These are phyloP conservation scores for Ciona savignyi DNA, from an alignment of 23 tunicate genomes.

Conservation along the genomic window DNA sequence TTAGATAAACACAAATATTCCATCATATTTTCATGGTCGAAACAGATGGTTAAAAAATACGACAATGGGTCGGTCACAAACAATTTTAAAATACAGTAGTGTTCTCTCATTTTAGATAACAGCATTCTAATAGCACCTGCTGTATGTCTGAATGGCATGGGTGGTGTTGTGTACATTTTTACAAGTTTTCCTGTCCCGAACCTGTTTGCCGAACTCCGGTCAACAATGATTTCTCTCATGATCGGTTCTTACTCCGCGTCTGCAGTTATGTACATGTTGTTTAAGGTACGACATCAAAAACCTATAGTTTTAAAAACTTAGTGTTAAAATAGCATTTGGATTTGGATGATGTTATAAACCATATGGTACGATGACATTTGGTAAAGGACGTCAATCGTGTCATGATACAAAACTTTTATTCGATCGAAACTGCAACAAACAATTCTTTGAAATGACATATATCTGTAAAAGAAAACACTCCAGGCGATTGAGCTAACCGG, in stretches of 20 bases:
- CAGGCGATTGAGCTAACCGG: too few relatives aligned
- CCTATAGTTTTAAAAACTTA: background rate
- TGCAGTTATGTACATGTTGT: conserved; percentile 88
- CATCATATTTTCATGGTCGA: too few relatives aligned
- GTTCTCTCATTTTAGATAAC: conserved; percentile 18
- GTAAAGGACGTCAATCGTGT: too few relatives aligned
- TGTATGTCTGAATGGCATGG: conserved; percentile 95
- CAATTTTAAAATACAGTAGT: background rate
- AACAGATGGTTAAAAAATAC: too few relatives aligned
- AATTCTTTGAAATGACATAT: too few relatives aligned
- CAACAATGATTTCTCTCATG: conserved; percentile 91
- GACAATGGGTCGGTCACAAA: background rate
- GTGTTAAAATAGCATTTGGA: background rate
- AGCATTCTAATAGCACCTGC: conserved; percentile 89
- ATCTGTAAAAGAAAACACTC: too few relatives aligned
- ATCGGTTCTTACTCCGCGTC: conserved; percentile 97
- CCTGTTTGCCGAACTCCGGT: conserved; percentile 67
- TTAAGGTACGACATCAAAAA: conserved; percentile 40
- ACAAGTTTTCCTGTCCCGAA: conserved; percentile 96
- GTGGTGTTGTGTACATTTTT: conserved; percentile 93
- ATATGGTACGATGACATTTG: background rate
- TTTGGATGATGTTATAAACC: too few relatives aligned
- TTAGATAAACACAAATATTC: too few relatives aligned
- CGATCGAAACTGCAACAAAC: too few relatives aligned
- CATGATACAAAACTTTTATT: too few relatives aligned